Evolutionary conservation across 1,140 invertebrate species (phyloP), one percentile per base, ranked within the genome.

Genomic region (Hylaeus volcanicus): DNA sequence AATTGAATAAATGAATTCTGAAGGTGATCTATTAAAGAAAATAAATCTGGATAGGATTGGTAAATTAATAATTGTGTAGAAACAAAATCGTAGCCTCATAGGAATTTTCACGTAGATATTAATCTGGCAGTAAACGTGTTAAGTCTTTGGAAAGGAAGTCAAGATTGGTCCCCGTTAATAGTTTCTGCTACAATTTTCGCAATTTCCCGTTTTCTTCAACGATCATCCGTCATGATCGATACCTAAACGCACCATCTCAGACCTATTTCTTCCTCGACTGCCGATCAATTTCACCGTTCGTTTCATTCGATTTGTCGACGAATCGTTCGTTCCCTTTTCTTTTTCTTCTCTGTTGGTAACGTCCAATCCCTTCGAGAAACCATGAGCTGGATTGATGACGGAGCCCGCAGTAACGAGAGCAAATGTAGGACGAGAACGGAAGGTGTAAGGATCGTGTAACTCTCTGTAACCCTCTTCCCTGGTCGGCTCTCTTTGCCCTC

Each of bases 361-460:
- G 60, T 79, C 11, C 37, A 15, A 74, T 83, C 55, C n/a, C 9
- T 74, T 74, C 53, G 12, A 63, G 14, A 72, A 15, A n/a, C 8
- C 37, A 51, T 39, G n/a, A 79, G 55, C 15, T 3, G 37, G n/a
- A 48, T 26, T 15, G n/a, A 8, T 3, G 45, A 26, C 72, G 15
- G 37, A 53, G 15, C 39, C 53, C 1, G 41, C 1, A 12, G 66
- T 84, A 76, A 81, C 12, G 79, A 81, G 79, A 78, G 51, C 43
- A 65, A 81, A 48, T 26, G 63, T 63, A 41, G 61, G 26, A 79
- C 58, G 68, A 64, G 64, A 53, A 66, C 6, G 45, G 37, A 73
- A 65, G 82, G 43, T 66, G 61, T 11, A 66, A 71, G 61, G 45
- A 84, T 74, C 48, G 63, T 65, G 82, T 81, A 84, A 76, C 60